phyloP scores from a whole-genome alignment of 1,140 invertebrate species.

The Grapholita molesta region DNA sequence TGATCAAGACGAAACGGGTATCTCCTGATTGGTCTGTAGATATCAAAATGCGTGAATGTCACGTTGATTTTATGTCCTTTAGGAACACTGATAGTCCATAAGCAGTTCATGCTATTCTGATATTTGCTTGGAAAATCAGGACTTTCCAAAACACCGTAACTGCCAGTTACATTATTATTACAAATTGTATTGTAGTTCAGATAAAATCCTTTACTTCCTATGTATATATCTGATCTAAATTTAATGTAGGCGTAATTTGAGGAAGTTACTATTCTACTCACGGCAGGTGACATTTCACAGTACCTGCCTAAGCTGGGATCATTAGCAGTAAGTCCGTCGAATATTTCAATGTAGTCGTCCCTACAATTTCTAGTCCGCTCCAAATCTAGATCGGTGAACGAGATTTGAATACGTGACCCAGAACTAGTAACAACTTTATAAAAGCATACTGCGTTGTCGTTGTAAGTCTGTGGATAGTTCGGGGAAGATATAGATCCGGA shows the following conservation, averaged over 20 bases:
- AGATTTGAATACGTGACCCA: slow-evolving; percentile 83
- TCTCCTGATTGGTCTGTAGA: slow-evolving; percentile 44
- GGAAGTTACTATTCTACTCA: slow-evolving; percentile 73
- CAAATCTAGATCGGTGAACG: slow-evolving; percentile 86
- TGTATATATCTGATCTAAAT: slow-evolving; percentile 82
- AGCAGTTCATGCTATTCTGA: slow-evolving; percentile 81
- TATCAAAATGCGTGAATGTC: slow-evolving; percentile 85
- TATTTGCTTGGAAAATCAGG: slow-evolving; percentile 87
- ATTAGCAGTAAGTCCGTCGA: slow-evolving; percentile 75
- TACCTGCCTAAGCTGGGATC: slow-evolving; percentile 77
- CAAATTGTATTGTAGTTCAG: slow-evolving; percentile 84
- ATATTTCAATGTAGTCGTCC: slow-evolving; percentile 86
- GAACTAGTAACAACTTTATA: slow-evolving; percentile 88
- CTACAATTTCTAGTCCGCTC: slow-evolving; percentile 79
- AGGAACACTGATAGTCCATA: slow-evolving; percentile 85
- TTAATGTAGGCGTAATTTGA: slow-evolving; percentile 82
- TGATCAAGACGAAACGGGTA: neutral
- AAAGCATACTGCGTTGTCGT: slow-evolving; percentile 83
- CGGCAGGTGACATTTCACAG: slow-evolving; percentile 68
- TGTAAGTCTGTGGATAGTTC: slow-evolving; percentile 88
- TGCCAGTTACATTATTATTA: slow-evolving; percentile 79
- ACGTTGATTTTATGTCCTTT: slow-evolving; percentile 86
- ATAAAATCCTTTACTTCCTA: slow-evolving; percentile 83
- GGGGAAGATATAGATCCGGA: slow-evolving; percentile 88
- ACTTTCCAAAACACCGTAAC: slow-evolving; percentile 86